These are phyloP conservation scores for Ceratitis capitata DNA, from an alignment of 1,140 invertebrate genomes.

Conservation along the genomic window DNA sequence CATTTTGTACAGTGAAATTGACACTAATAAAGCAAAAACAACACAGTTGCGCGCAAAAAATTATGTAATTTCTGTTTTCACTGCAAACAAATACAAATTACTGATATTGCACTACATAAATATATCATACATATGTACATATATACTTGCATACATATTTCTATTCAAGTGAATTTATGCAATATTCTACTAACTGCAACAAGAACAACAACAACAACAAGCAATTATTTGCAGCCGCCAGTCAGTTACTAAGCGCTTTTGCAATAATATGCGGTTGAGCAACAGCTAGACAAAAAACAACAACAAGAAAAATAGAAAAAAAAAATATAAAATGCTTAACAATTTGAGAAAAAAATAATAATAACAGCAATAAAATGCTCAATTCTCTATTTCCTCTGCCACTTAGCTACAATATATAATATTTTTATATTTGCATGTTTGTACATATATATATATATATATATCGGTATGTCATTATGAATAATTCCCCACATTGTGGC, in stretches of 20 bases:
- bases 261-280: background rate
- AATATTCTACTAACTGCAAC: background rate
- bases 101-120: too few relatives aligned
- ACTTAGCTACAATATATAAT: background rate
- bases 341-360: background rate
- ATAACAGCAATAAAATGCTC: conserved; percentile 26
- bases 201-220: background rate
- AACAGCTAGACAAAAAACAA: background rate
- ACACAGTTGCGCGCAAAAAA: conserved; percentile 9
- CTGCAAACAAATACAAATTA: too few relatives aligned
- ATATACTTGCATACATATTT: background rate
- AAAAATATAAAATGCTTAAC: background rate
- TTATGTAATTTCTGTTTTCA: too few relatives aligned
- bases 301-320: background rate
- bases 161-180: conserved; percentile 1
- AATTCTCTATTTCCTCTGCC: background rate
- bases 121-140: background rate
- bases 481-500: background rate
- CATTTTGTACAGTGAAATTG: background rate
- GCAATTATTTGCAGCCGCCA: background rate
- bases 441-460: too few relatives aligned
- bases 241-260: background rate
- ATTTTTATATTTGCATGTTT: background rate
- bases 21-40: background rate
- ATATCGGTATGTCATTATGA: background rate